These are phyloP conservation scores for Ursus arctos DNA, from an alignment of 2,113 vertebrate genomes.

Conservation along the genomic window DNA sequence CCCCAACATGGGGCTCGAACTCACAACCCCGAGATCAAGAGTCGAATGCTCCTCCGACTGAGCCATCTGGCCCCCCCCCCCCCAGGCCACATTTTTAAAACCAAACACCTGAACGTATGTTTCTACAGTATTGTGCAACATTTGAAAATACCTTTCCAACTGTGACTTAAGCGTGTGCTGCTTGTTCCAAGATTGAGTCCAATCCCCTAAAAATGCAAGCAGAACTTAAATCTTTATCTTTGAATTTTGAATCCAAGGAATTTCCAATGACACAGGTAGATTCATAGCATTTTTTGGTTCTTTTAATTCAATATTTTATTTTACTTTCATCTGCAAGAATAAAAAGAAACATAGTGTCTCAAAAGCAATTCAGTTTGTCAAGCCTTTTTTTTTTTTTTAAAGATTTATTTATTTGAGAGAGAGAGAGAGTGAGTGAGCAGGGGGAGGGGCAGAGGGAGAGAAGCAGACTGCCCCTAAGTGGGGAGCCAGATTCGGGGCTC, in stretches of 20 bases:
- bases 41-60: background rate
- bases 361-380: conserved; percentile 33
- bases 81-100: background rate
- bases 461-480: background rate
- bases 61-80: background rate
- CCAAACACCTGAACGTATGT: background rate
- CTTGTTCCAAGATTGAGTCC: background rate
- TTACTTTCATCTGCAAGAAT: conserved; percentile 30
- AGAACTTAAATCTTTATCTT: conserved; percentile 16
- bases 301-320: conserved; percentile 28
- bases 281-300: background rate
- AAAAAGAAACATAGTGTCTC: conserved; percentile 8
- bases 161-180: background rate
- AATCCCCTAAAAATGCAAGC: background rate
- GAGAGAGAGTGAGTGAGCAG: background rate
- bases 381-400: conserved; percentile 8
- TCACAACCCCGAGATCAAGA: background rate
- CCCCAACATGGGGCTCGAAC: background rate
- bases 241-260: conserved; percentile 24
- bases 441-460: background rate
- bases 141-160: background rate
- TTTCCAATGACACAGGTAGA: background rate
- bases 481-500: background rate
- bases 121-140: background rate
- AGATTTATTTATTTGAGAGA: background rate